Conservation (phyloP, 2,888 invertebrate genomes). For the Acronicta leporina region DNA sequence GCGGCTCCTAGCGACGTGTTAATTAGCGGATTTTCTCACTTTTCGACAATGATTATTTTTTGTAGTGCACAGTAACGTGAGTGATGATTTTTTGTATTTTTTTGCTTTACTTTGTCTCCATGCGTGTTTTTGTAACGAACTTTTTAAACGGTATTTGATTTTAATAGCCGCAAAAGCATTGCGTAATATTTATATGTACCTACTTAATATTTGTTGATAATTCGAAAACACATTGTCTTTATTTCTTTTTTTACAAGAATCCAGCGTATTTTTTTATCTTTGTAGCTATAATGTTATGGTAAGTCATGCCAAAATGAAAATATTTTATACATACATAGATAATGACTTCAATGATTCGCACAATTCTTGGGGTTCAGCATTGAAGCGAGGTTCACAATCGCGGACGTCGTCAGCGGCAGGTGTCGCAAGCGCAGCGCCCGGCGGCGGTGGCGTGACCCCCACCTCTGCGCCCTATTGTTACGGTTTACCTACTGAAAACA, state of each 20-base stretch:
- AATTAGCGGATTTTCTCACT: conserved; percentile 88
- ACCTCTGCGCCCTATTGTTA: conserved; percentile 54
- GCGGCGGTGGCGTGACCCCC: conserved; percentile 42
- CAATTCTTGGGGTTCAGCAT: neutral
- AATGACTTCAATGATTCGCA: neutral
- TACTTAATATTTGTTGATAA: neutral
- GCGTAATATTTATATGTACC: conserved; percentile 1
- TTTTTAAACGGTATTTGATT: conserved; percentile 33
- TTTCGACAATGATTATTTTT: conserved; percentile 77
- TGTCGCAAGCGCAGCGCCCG: conserved; percentile 27
- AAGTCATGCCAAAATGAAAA: neutral
- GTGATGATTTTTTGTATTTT: conserved; percentile 62
- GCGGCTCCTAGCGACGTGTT: conserved; percentile 72
- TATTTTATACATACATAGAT: neutral
- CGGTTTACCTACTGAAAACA: conserved; percentile 34
- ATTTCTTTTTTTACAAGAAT: neutral
- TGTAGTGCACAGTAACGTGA: conserved; percentile 57
- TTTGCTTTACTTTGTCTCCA: conserved; percentile 54
- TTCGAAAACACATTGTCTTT: neutral
- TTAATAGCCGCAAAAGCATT: conserved; percentile 6
- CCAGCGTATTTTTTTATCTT: neutral
- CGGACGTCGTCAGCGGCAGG: conserved; percentile 7
- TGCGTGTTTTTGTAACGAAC: conserved; percentile 38
- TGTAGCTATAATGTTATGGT: neutral
- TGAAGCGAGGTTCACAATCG: conserved; percentile 13